phyloP scores from a whole-genome alignment of 2,888 invertebrate genomes.

The Drosophila greeni region DNA sequence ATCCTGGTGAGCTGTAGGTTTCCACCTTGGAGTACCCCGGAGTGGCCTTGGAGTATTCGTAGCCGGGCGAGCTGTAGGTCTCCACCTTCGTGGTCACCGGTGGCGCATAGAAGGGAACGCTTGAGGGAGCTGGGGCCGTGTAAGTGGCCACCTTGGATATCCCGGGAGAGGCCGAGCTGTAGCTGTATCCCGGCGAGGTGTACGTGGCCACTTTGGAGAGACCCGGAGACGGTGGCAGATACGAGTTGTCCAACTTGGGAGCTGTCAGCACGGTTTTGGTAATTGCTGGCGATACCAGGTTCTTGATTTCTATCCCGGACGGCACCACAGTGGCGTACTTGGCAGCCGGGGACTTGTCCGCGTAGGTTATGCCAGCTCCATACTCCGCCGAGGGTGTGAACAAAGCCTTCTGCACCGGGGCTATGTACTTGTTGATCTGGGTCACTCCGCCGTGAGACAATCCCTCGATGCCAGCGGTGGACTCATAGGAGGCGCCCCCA shows the following conservation, averaged over 20 bases:
- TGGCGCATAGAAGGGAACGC: constrained; percentile 59
- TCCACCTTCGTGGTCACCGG: constrained; percentile 78
- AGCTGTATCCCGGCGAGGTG: constrained; percentile 67
- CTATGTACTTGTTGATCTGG: constrained; percentile 67
- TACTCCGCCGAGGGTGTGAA: constrained; percentile 76
- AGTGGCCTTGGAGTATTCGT: constrained; percentile 78
- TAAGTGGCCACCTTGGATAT: constrained; percentile 67
- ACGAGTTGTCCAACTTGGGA: constrained; percentile 43
- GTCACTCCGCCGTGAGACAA: constrained; percentile 60
- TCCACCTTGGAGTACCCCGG: constrained; percentile 67
- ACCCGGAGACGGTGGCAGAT: constrained; percentile 37
- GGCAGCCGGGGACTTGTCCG: constrained; percentile 77
- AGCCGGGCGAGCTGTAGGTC: constrained; percentile 78
- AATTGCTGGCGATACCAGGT: constrained; percentile 80
- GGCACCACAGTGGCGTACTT: constrained; percentile 78
- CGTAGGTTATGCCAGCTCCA: constrained; percentile 73
- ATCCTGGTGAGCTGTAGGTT: constrained; percentile 67
- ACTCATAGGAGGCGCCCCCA: constrained; percentile 71
- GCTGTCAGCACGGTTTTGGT: constrained; percentile 52
- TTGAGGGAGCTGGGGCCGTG: constrained; percentile 41
- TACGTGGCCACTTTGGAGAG: constrained; percentile 63
- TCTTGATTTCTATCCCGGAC: constrained; percentile 81
- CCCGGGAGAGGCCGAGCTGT: constrained; percentile 65
- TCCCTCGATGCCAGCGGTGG: constrained; percentile 71
- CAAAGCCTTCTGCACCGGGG: constrained; percentile 63